Evolutionary conservation across 2,797 vertebrate species (phyloP).

Genomic region (Micrastur ruficollis): DNA sequence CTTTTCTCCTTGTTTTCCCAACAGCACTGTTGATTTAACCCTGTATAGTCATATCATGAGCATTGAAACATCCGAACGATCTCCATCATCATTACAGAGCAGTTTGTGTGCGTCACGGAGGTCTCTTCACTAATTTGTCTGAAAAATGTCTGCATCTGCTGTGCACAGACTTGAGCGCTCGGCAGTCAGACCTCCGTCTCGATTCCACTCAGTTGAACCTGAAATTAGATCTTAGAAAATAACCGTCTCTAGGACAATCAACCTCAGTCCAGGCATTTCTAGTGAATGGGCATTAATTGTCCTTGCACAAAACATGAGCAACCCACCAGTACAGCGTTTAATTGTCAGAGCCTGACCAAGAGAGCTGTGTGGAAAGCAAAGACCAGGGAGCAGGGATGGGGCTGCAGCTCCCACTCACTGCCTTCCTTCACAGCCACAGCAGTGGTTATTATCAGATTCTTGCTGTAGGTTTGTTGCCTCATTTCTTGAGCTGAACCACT

Average conservation of each 20-base stretch:
- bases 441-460: not conserved
- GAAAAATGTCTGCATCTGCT: conserved; percentile 17
- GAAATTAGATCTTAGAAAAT: not conserved
- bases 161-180: not conserved
- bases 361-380: not conserved
- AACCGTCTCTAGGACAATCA: not conserved
- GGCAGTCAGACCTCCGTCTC: not conserved
- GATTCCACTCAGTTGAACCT: not conserved
- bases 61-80: not conserved
- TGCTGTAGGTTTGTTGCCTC: not conserved
- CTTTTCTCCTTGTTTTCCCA: not conserved
- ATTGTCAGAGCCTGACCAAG: not conserved
- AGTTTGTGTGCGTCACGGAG: not conserved
- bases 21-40: conserved; percentile 19
- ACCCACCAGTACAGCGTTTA: accelerated
- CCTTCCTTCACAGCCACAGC: not conserved
- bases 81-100: not conserved
- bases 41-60: not conserved
- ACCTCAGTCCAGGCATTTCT: not conserved
- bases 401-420: not conserved
- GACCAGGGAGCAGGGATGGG: accelerated
- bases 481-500: not conserved
- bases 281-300: not conserved
- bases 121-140: not conserved
- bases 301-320: not conserved